These are phyloP conservation scores for Platysternon megacephalum DNA, from an alignment of 2,113 vertebrate genomes.

Conservation along the genomic window DNA sequence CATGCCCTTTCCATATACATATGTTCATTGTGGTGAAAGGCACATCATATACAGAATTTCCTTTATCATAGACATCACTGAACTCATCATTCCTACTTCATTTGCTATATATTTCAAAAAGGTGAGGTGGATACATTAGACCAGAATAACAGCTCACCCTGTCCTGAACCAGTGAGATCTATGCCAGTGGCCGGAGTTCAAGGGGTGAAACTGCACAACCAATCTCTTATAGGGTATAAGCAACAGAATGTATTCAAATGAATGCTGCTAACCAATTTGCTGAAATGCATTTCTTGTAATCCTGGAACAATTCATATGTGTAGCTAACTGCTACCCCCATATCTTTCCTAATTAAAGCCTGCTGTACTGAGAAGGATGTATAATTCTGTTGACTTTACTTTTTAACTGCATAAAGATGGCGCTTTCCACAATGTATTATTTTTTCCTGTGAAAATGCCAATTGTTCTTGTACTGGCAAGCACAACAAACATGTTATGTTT, in stretches of 20 bases:
- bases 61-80: conserved; percentile 18
- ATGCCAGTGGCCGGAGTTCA: background rate
- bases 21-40: conserved; percentile 14
- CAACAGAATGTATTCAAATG: background rate
- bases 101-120: background rate
- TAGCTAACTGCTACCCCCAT: conserved; percentile 28
- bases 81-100: background rate
- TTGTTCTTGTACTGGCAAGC: conserved; percentile 5
- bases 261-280: background rate
- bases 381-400: background rate
- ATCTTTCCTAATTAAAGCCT: conserved; percentile 10
- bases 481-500: conserved; percentile 23
- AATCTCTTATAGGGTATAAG: background rate
- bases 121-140: background rate
- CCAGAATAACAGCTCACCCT: background rate
- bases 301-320: background rate
- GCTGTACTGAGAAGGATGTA: background rate
- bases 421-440: conserved; percentile 28
- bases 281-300: conserved; percentile 43
- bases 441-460: conserved; percentile 37
- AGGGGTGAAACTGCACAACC: background rate
- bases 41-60: background rate
- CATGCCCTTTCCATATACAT: conserved; percentile 1
- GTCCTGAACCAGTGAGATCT: background rate
- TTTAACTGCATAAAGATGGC: conserved; percentile 10